Percentiles rank a stretch among this genome's conserved stretches.
Evolutionary conservation across 1,140 invertebrate genomes (phyloP).

Genomic region (Holotrichia oblita): DNA sequence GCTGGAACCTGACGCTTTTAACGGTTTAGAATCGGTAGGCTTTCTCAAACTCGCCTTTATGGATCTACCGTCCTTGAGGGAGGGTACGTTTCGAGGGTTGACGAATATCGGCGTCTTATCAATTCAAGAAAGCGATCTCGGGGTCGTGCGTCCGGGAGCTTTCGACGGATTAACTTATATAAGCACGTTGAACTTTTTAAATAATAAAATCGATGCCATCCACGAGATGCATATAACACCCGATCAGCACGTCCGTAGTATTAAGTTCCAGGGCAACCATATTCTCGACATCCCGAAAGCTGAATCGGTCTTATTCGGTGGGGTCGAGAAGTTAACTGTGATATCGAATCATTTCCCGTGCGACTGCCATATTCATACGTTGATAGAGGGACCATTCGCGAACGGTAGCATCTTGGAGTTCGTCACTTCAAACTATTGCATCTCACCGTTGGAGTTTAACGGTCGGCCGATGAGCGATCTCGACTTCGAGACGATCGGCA

Average conservation of each 20-base stretch:
- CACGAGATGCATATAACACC: conserved; percentile 74
- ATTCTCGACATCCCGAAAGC: conserved; percentile 77
- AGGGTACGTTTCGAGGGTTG: conserved; percentile 79
- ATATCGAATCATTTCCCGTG: conserved; percentile 84
- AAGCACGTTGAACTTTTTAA: conserved; percentile 76
- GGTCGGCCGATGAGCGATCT: conserved; percentile 76
- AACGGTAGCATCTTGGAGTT: conserved; percentile 73
- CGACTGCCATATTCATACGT: conserved; percentile 80
- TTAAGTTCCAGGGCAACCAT: conserved; percentile 83
- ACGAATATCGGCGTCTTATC: conserved; percentile 76
- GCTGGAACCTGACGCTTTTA: conserved; percentile 81
- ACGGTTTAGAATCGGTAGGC: conserved; percentile 80
- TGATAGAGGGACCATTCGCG: conserved; percentile 76
- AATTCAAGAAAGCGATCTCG: conserved; percentile 82
- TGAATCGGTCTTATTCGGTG: conserved; percentile 68
- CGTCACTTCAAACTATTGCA: conserved; percentile 81
- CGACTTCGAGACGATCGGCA: conserved; percentile 72
- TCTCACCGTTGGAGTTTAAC: conserved; percentile 83
- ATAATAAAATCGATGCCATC: conserved; percentile 85
- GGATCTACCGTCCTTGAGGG: conserved; percentile 75
- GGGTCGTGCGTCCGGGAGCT: conserved; percentile 74
- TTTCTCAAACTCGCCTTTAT: conserved; percentile 81
- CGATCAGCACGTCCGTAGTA: conserved; percentile 72
- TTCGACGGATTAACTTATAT: conserved; percentile 77
- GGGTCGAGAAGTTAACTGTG: conserved; percentile 73